Conservation (phyloP, 2,888 invertebrate species). For the Xiphydria camelus region DNA sequence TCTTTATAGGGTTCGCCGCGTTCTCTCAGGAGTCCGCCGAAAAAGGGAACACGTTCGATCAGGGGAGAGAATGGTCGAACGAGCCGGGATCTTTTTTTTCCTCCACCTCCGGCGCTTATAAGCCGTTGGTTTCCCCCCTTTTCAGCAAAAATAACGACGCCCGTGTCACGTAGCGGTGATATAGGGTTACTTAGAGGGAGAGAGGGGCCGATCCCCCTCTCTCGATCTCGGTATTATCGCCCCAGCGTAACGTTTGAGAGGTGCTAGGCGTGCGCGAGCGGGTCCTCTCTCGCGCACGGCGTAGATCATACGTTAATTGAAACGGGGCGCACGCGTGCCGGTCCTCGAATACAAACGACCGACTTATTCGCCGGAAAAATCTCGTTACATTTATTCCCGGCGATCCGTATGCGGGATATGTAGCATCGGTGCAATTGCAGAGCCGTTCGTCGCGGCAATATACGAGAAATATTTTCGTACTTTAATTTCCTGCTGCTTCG, state of each 20-base stretch:
- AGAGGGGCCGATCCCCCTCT: slow-evolving; percentile 50
- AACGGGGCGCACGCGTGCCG: slow-evolving; percentile 52
- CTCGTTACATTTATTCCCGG: too few species aligned
- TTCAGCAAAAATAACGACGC: slow-evolving; percentile 28
- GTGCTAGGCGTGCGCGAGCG: slow-evolving; percentile 31
- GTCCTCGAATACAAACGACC: slow-evolving; percentile 58
- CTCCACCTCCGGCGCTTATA: not conserved
- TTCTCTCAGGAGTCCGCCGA: too few species aligned
- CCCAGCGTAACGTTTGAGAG: slow-evolving; percentile 49
- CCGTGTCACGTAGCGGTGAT: slow-evolving; percentile 55
- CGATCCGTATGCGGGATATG: too few species aligned
- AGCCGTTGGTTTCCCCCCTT: slow-evolving; percentile 29
- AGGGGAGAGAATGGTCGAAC: not conserved
- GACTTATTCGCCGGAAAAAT: too few species aligned
- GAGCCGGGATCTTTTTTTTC: not conserved
- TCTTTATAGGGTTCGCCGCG: too few species aligned
- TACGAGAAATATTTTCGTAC: too few species aligned
- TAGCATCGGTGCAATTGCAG: too few species aligned
- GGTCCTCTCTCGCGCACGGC: slow-evolving; percentile 46
- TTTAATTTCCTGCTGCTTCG: too few species aligned
- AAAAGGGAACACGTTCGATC: too few species aligned
- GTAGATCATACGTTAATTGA: slow-evolving; percentile 59
- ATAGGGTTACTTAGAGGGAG: slow-evolving; percentile 58
- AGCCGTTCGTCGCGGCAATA: too few species aligned
- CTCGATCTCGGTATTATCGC: slow-evolving; percentile 48